Evolutionary conservation across 2,113 vertebrate species (phyloP), one percentile per base, ranked within the genome.

Genomic region (Promerops cafer): DNA sequence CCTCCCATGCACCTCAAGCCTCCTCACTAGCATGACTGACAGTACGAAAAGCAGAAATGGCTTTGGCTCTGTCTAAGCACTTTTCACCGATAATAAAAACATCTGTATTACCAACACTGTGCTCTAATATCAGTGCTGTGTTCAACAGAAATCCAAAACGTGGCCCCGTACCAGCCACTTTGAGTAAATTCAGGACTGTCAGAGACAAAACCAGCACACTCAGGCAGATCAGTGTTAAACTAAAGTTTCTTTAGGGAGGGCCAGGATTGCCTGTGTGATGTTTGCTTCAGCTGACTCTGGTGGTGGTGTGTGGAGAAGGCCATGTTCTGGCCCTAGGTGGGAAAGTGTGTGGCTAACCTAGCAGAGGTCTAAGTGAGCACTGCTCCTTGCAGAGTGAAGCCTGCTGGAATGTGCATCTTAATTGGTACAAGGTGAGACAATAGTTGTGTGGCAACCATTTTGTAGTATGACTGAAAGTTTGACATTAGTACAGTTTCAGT

Each of bases 351-450:
- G 37, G 11, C 47, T 83, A 24, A 30, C 11, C 2, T 47, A 31
- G 23, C 17, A 66, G 65, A 71, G 16, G 35, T 66, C 14, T 23
- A 9, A 44, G n/a, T n/a, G 39, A 50, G 37, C 21, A 1, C 13
- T 71, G 26, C 35, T 66, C 2, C 30, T 85, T 79, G 30, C 13
- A 5, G 23, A 30, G 20, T 37, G 52, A 57, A 78, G 50, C n/a
- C 37, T 60, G 6, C 30, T 76, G 71, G 27, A 72, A 27, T 54
- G 21, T 4, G 6, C 0, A 0, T 45, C 70, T 37, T 33, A 4
- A 47, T 42, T 3, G 4, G 15, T 64, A 21, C 0, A 5, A 57
- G 45, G 26, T 69, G 40, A 45, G 37, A 18, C 16, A 47, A 2
- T 30, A 45, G 24, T 50, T 61, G 11, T 57, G 5, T 57, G 54